These are phyloP conservation scores for Falco novaeseelandiae DNA, from an alignment of 2,797 vertebrate species.

Conservation along the genomic window DNA sequence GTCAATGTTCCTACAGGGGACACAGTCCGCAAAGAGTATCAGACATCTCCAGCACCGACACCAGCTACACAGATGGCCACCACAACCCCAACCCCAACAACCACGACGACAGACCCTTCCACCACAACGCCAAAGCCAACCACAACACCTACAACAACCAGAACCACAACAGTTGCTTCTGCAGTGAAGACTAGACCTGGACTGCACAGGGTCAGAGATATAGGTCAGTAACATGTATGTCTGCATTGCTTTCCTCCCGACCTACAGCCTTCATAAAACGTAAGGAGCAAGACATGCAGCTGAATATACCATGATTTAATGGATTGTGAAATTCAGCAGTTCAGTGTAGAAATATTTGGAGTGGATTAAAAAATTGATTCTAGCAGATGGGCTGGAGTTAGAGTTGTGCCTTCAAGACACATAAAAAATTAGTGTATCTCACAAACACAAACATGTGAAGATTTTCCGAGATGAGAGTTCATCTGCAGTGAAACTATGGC, in stretches of 20 bases:
- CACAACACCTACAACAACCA: neutral
- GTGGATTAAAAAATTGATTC: neutral
- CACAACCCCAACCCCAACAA: neutral
- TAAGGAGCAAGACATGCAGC: neutral
- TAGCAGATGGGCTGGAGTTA: neutral
- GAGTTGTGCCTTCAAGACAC: neutral
- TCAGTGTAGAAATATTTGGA: neutral
- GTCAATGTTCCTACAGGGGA: conserved; percentile 51
- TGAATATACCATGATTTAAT: neutral
- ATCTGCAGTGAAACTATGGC: neutral
- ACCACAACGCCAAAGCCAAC: conserved; percentile 57
- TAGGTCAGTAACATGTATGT: conserved; percentile 77
- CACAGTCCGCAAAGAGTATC: neutral
- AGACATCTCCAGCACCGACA: neutral
- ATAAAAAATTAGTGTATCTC: neutral
- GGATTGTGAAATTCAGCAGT: neutral
- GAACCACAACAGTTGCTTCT: conserved; percentile 32
- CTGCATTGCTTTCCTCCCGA: neutral
- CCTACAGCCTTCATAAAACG: neutral
- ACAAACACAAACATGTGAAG: neutral
- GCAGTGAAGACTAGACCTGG: conserved; percentile 72
- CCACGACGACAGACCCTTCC: neutral
- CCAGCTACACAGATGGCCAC: neutral
- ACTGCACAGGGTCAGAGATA: conserved; percentile 81
- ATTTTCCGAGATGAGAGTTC: neutral